Conservation (phyloP, 2,888 invertebrate species). For the Ctena decussata region DNA sequence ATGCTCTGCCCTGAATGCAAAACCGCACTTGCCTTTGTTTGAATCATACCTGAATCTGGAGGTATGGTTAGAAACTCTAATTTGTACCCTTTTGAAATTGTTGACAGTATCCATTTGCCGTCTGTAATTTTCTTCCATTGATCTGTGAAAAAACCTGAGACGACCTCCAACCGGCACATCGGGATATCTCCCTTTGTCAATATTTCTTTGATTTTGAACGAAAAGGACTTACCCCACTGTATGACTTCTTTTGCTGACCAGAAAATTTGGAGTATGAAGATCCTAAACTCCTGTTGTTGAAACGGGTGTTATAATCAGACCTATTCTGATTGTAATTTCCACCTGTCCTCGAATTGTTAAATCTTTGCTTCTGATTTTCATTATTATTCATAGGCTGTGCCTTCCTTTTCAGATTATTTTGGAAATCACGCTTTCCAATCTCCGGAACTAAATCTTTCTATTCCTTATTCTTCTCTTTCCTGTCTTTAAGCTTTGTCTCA, state of each 20-base stretch:
- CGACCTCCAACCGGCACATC: not conserved
- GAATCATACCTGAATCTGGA: conserved; percentile 25
- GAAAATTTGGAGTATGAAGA: not conserved
- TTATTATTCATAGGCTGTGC: not conserved
- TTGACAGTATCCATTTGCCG: too few relatives aligned
- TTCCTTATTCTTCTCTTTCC: conserved; percentile 5
- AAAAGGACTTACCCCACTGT: not conserved
- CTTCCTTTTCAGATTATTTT: not conserved
- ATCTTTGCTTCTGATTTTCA: not conserved
- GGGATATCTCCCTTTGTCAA: not conserved
- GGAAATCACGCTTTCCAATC: not conserved
- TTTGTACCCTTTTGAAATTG: too few relatives aligned
- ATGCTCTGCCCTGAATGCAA: not conserved
- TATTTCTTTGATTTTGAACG: not conserved
- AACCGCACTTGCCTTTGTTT: conserved; percentile 27
- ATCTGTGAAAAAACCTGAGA: conserved; percentile 4
- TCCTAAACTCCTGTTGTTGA: not conserved
- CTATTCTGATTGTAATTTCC: not conserved
- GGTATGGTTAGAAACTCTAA: conserved; percentile 23
- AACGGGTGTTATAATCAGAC: not conserved
- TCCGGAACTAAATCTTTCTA: not conserved
- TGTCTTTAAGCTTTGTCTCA: not conserved
- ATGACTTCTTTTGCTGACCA: not conserved
- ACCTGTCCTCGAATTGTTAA: not conserved
- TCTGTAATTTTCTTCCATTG: not conserved